phyloP scores from a whole-genome alignment of 2,113 vertebrate species.

The Bettongia penicillata region DNA sequence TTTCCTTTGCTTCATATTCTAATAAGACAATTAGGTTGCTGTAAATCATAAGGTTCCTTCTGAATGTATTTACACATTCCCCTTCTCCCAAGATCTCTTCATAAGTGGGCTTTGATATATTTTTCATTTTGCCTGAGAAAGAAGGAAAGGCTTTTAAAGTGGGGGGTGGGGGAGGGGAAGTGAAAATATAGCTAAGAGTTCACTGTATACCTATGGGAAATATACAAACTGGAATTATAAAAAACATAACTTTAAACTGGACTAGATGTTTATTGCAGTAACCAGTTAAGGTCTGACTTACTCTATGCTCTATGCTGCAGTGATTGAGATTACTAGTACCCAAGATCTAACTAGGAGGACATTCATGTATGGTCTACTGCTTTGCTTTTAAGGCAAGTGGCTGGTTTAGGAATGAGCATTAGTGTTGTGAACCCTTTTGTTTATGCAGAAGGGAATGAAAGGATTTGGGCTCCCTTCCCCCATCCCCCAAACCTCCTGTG shows the following conservation, averaged over 20 bases:
- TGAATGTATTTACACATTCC: slow-evolving; percentile 32
- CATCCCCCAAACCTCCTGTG: neutral
- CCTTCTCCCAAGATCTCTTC: slow-evolving; percentile 31
- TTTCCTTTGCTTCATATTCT: slow-evolving; percentile 44
- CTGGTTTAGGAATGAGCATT: neutral
- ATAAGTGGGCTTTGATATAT: slow-evolving; percentile 15
- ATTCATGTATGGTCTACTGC: neutral
- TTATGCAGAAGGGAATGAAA: slow-evolving; percentile 25
- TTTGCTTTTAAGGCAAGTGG: slow-evolving; percentile 12
- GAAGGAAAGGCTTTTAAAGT: slow-evolving; percentile 52
- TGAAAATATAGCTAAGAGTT: slow-evolving; percentile 34
- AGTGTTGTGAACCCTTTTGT: slow-evolving; percentile 41
- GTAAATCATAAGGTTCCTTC: slow-evolving; percentile 50
- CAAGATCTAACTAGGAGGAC: slow-evolving; percentile 24
- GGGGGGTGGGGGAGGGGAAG: neutral
- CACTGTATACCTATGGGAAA: slow-evolving; percentile 20
- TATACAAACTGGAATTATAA: slow-evolving; percentile 62
- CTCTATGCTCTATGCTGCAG: slow-evolving; percentile 8
- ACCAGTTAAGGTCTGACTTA: slow-evolving; percentile 21
- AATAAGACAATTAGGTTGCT: slow-evolving; percentile 33
- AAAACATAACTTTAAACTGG: slow-evolving; percentile 61
- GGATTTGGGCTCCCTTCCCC: neutral
- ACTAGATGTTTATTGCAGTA: slow-evolving; percentile 52
- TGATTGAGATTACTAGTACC: slow-evolving; percentile 43
- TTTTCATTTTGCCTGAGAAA: slow-evolving; percentile 48